These are phyloP conservation scores for Apis laboriosa DNA, from an alignment of 1,140 invertebrate species.

Conservation along the genomic window DNA sequence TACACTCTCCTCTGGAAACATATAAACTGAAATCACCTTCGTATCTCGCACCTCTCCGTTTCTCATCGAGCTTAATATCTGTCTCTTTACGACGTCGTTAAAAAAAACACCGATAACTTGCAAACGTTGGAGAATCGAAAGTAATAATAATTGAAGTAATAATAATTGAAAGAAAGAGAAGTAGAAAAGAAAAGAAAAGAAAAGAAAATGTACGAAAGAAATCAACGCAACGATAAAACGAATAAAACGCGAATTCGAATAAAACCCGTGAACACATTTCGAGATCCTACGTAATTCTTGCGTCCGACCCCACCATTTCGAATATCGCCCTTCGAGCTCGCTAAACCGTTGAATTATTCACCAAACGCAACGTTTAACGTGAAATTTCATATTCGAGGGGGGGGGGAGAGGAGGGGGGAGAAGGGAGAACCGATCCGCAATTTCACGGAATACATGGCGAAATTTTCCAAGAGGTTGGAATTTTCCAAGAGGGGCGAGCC, in stretches of 20 bases:
- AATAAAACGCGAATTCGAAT: not conserved
- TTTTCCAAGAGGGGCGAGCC: not conserved
- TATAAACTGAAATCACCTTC: constrained; percentile 1
- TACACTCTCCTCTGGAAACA: not conserved
- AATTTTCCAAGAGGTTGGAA: not conserved
- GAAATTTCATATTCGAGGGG: not conserved
- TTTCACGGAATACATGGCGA: not conserved
- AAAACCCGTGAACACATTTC: not conserved
- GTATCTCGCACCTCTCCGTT: not conserved
- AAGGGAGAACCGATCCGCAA: too few species aligned
- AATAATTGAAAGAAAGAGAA: not conserved
- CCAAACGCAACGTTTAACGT: too few species aligned
- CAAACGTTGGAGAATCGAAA: not conserved
- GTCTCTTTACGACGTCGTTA: constrained; percentile 7
- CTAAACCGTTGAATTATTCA: constrained; percentile 3
- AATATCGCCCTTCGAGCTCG: too few species aligned
- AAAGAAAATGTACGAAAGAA: not conserved
- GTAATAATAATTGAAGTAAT: too few species aligned
- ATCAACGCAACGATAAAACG: not conserved
- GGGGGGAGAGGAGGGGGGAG: not conserved
- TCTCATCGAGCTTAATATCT: constrained; percentile 12
- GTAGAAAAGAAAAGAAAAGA: not conserved
- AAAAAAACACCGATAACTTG: not conserved
- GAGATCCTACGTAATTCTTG: not conserved
- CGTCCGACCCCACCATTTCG: not conserved